These are phyloP conservation scores for Drosophila leonis DNA, from an alignment of 2,888 invertebrate species.

Conservation along the genomic window DNA sequence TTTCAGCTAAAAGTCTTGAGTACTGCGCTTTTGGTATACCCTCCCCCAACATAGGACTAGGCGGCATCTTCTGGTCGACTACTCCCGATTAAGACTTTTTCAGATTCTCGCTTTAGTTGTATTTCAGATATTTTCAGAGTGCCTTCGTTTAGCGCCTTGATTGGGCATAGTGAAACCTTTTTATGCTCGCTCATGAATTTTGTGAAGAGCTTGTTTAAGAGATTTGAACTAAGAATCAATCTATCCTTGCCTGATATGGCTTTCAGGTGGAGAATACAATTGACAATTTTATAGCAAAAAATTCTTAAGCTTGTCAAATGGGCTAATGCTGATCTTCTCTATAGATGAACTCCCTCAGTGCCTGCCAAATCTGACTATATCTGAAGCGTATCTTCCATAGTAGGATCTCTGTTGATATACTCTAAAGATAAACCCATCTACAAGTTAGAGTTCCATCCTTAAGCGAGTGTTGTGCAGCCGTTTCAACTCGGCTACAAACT, in stretches of 20 bases:
- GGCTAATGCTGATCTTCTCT: too few relatives aligned
- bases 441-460: neutral
- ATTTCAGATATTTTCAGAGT: neutral
- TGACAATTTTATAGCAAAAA: too few relatives aligned
- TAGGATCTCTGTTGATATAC: neutral
- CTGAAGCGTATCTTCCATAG: too few relatives aligned
- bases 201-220: neutral
- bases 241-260: neutral
- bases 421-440: neutral
- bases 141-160: neutral
- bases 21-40: neutral
- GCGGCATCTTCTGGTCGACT: neutral
- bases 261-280: neutral
- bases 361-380: too few relatives aligned
- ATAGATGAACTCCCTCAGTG: too few relatives aligned
- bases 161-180: neutral
- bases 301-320: too few relatives aligned
- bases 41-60: neutral
- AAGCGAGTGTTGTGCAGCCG: neutral
- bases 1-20: too few relatives aligned
- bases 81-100: neutral
- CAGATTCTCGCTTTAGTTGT: neutral
- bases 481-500: neutral
- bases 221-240: neutral
- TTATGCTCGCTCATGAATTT: neutral